Base-by-base conservation (phyloP, 2,888 invertebrate species). In the Bombylius discolor region DNA sequence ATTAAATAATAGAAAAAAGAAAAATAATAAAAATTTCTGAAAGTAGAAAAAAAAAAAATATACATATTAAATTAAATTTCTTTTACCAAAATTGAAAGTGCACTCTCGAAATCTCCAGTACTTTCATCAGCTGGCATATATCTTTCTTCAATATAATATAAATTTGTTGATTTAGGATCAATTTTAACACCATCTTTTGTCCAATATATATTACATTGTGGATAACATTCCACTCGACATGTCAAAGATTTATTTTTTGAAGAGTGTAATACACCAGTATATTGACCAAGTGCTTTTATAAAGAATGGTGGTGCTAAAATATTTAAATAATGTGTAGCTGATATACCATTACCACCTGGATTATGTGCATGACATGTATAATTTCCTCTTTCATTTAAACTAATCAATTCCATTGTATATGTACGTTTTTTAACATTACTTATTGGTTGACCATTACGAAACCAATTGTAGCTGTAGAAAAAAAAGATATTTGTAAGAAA, bases 151-250 rank as follows among this genome's bases (percentile, higher is more conserved):
- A 87, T 80, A 64, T 82, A 82, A 74, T 89, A 91, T 46, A 81
- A 76, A 56, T 78, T 78, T 49, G 79, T 79, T 54, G 67, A 69
- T 11, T 77, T 76, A 62, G 85, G 80, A 59, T 85, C 80, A 62
- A 93, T 82, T 11, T 81, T 79, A 34, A 79, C 76, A 5, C 84
- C 87, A 67, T 90, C 85, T 68, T 89, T 90, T 62, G 84, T 79
- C 94, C 94, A 94, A 33, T 84, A 79, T 56, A 94, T 85, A 61
- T 83, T 81, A 74, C 94, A 94, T 44, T 85, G 78, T 0, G 94
- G 94, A 11, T 85, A 87, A 68, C 93, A 94, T 69, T 94, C 94
- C 54, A 94, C 89, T 60, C 89, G 84, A 70, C 93, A 94, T 3
- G 87, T 86, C 14, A 94, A 77, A 55, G 88, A 83, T 55, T 87